These are phyloP conservation scores for Aradophagus sp. DNA, from an alignment of 1,140 invertebrate genomes.

Conservation along the genomic window DNA sequence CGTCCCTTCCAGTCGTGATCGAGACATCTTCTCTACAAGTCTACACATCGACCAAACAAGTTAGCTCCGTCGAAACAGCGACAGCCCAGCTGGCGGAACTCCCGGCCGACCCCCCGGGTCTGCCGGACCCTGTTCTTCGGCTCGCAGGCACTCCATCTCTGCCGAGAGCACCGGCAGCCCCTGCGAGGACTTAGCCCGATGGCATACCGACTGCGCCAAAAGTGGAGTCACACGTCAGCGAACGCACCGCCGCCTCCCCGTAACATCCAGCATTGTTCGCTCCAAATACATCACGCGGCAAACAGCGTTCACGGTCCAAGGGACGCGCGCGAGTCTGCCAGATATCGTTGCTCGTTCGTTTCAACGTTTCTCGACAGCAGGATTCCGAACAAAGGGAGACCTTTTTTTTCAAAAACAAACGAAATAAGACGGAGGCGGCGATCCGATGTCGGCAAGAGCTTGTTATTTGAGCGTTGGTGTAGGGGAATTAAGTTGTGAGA, in stretches of 20 bases:
- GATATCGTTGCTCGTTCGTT: slow-evolving; percentile 26
- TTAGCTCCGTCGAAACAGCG: slow-evolving; percentile 29
- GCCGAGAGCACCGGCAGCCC: slow-evolving; percentile 35
- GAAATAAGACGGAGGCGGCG: too few species aligned
- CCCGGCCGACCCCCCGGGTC: slow-evolving; percentile 5
- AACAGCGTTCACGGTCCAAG: slow-evolving; percentile 38
- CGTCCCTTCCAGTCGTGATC: too few species aligned
- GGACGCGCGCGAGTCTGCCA: slow-evolving; percentile 25
- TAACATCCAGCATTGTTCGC: slow-evolving; percentile 42
- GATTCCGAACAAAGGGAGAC: not conserved
- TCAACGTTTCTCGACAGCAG: slow-evolving; percentile 3
- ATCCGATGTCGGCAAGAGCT: too few species aligned
- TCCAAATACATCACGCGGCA: slow-evolving; percentile 34
- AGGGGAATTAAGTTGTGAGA: too few species aligned
- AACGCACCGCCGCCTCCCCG: slow-evolving; percentile 20
- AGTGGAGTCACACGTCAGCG: slow-evolving; percentile 42
- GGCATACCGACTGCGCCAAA: slow-evolving; percentile 30
- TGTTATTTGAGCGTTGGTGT: too few species aligned
- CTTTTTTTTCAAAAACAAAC: not conserved
- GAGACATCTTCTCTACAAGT: slow-evolving; percentile 63
- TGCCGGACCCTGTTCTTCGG: slow-evolving; percentile 29
- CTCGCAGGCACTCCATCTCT: slow-evolving; percentile 48
- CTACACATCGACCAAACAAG: slow-evolving; percentile 59
- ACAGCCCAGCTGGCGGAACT: slow-evolving; percentile 29
- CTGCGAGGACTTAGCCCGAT: slow-evolving; percentile 27